Evolutionary conservation across 2,888 invertebrate species (phyloP), one percentile per base, ranked within the genome.

Genomic region (Erebia ligea): DNA sequence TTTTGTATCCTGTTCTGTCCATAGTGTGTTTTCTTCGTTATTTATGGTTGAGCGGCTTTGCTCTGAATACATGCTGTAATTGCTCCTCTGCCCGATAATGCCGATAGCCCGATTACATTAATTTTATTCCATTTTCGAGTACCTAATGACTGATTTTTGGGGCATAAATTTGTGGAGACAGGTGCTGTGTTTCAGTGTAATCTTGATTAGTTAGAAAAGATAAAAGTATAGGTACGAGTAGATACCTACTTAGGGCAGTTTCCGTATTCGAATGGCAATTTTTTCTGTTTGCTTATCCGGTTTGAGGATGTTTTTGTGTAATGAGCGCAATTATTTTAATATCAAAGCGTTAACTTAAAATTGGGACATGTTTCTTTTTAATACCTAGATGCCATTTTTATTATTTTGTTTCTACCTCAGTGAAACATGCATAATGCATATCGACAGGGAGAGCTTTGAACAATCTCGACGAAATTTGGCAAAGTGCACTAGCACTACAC

Each of bases 31-130:
- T 34, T 34, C 34, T 5, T 34, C 34, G 34, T 83, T 79, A 81
- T 82, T 84, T 82, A 81, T 82, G 82, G 83, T 81, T 84, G 79
- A 80, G 76, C 80, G 77, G 74, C 71, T 73, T 74, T 73, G 73
- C 74, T 77, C 76, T 73, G 69, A 70, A 75, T 75, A 77, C 76
- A 71, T 64, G 67, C 54, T 72, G 74, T 77, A 71, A 78, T 75
- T 75, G 73, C 70, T 74, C 71, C 65, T 70, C 68, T 59, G 63
- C 40, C 73, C 70, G 75, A 77, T 76, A 72, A 72, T 66, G 34
- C 73, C 70, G 75, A 77, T 76, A 72, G 73, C 68, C 67, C 72
- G 75, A 76, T 77, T 76, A 73, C 70, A 68, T 74, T 74, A 73
- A 76, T 75, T 75, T 73, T 72, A 73, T 76, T 69, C 70, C 67